Evolutionary conservation across 2,113 vertebrate genomes (phyloP).

Genomic region (Microtus montanus): DNA sequence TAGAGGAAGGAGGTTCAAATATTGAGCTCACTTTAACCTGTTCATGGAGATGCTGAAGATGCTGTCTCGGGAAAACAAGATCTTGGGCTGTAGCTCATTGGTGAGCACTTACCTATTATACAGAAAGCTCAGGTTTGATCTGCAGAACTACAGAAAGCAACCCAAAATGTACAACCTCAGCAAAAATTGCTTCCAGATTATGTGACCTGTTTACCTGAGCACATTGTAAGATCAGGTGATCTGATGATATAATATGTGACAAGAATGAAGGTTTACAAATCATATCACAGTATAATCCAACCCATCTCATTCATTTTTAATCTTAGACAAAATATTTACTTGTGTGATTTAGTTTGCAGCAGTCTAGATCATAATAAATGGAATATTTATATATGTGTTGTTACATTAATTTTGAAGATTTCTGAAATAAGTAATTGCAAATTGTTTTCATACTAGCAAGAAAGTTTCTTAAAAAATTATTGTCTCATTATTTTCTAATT

Average conservation of each 20-base stretch:
- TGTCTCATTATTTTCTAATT: neutral
- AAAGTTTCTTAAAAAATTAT: constrained; percentile 8
- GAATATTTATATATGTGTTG: neutral
- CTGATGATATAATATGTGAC: neutral
- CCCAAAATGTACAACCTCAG: neutral
- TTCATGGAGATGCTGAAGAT: neutral
- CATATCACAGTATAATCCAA: neutral
- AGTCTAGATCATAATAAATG: neutral
- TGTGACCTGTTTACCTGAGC: neutral
- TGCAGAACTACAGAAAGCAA: neutral
- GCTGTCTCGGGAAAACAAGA: neutral
- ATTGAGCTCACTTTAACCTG: neutral
- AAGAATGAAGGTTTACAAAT: neutral
- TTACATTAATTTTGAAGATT: neutral
- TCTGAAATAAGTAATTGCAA: neutral
- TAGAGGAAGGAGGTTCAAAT: neutral
- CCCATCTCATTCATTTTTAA: neutral
- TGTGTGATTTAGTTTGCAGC: neutral
- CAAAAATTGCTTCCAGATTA: neutral
- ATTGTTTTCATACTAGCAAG: neutral
- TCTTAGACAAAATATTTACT: neutral
- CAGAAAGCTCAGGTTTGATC: neutral
- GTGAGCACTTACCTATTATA: neutral
- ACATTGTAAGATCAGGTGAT: neutral
- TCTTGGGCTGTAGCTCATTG: neutral